Evolutionary conservation across 2,888 invertebrate species (phyloP).

Genomic region (Bembecia ichneumoniformis): DNA sequence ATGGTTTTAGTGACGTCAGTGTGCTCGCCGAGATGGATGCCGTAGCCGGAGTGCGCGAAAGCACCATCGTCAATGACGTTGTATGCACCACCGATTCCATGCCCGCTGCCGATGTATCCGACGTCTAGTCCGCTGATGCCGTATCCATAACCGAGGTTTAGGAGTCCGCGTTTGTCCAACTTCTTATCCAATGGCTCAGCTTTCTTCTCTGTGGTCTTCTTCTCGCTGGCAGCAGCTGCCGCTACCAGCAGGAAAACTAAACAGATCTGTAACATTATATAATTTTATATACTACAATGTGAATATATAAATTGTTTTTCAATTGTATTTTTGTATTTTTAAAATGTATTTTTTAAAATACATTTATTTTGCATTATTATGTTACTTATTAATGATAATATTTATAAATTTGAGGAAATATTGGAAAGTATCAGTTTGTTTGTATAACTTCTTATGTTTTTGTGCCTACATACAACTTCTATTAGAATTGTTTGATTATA

Average conservation of each 20-base stretch:
- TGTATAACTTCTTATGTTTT: no score
- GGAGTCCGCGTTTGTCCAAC: conserved; percentile 85
- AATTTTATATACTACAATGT: conserved; percentile 1
- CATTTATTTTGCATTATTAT: no score
- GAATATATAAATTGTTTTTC: no score
- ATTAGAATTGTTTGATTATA: no score
- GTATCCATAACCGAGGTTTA: conserved; percentile 85
- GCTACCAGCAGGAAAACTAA: conserved; percentile 83
- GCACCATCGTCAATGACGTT: conserved; percentile 44
- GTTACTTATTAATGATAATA: no score
- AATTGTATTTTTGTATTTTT: no score
- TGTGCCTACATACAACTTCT: no score
- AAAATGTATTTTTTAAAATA: no score
- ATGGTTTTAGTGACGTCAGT: conserved; percentile 75
- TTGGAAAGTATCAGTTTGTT: neutral
- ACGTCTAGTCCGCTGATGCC: conserved; percentile 82
- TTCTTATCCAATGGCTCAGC: conserved; percentile 79
- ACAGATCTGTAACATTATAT: conserved; percentile 70
- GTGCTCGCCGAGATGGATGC: conserved; percentile 50
- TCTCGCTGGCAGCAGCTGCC: conserved; percentile 79
- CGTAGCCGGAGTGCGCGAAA: conserved; percentile 22
- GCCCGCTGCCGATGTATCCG: conserved; percentile 78
- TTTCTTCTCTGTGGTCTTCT: conserved; percentile 72
- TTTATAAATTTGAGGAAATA: no score
- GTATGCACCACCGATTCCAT: conserved; percentile 71